Evolutionary conservation across 2,888 invertebrate species (phyloP).

Genomic region (Meloe dianella): DNA sequence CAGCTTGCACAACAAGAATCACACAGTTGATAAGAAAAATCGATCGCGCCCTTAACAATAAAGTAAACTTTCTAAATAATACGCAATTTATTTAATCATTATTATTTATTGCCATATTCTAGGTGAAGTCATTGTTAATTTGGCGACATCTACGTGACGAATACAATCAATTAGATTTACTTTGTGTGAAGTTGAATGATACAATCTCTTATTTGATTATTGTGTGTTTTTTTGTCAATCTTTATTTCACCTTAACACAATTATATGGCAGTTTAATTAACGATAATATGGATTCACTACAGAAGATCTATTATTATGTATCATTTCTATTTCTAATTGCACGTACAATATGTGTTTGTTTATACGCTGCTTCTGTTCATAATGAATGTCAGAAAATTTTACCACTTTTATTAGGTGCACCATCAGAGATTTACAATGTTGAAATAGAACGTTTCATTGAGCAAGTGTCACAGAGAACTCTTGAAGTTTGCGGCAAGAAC

Average conservation of each 20-base stretch:
- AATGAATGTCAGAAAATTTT: not conserved
- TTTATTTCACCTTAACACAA: slow-evolving; percentile 18
- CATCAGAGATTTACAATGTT: slow-evolving; percentile 4
- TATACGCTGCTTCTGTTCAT: not conserved
- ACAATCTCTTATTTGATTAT: slow-evolving; percentile 16
- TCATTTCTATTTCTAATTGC: not conserved
- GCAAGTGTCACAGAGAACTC: not conserved
- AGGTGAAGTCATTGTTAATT: slow-evolving; percentile 8
- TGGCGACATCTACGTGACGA: slow-evolving; percentile 22
- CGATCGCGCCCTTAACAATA: not conserved
- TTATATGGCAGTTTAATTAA: slow-evolving; percentile 10
- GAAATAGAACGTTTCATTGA: slow-evolving; percentile 11
- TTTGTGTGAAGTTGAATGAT: slow-evolving; percentile 9
- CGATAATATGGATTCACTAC: not conserved
- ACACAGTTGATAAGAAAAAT: not conserved
- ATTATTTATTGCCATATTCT: too few species aligned
- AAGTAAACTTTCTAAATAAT: too few species aligned
- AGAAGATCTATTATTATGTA: not conserved
- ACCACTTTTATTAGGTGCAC: not conserved
- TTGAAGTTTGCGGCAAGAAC: slow-evolving; percentile 7
- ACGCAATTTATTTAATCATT: not conserved
- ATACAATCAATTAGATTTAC: not conserved
- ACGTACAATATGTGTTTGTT: slow-evolving; percentile 2
- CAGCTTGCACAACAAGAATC: slow-evolving; percentile 5
- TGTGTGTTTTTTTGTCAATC: slow-evolving; percentile 6